Percentiles rank a stretch among this genome's conserved stretches.
These are phyloP conservation scores for Pedionomus torquatus DNA, from an alignment of 2,113 vertebrate species.

Conservation along the genomic window DNA sequence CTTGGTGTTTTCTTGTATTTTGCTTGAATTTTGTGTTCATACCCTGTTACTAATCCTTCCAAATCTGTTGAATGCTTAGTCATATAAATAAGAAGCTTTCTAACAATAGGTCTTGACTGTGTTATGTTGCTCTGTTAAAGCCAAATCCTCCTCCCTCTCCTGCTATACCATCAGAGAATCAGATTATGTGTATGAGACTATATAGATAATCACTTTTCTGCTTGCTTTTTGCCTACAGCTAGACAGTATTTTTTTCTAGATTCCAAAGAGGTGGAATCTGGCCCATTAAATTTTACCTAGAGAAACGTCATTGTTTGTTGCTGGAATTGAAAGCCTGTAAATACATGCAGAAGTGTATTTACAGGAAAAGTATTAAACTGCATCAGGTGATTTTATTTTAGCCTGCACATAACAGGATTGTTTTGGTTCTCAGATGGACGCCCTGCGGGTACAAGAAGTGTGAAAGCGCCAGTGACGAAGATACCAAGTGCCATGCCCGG, in stretches of 20 bases:
- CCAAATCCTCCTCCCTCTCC: neutral
- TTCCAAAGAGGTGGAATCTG: neutral
- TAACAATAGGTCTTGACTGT: neutral
- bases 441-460: slow-evolving; percentile 87
- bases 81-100: neutral
- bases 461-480: slow-evolving; percentile 89
- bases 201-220: neutral
- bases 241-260: neutral
- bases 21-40: neutral
- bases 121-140: neutral
- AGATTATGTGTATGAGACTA: neutral
- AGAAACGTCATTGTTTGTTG: neutral
- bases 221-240: neutral
- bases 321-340: neutral
- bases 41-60: neutral
- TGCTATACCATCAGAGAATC: neutral
- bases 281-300: neutral
- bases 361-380: neutral
- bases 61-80: neutral
- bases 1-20: neutral
- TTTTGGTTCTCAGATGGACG: slow-evolving; percentile 82
- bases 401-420: neutral
- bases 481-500: slow-evolving; percentile 75
- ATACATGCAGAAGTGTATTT: neutral
- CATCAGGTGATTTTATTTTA: neutral